Evolutionary conservation across 2,113 vertebrate genomes (phyloP).

Genomic region (Pimephales promelas): DNA sequence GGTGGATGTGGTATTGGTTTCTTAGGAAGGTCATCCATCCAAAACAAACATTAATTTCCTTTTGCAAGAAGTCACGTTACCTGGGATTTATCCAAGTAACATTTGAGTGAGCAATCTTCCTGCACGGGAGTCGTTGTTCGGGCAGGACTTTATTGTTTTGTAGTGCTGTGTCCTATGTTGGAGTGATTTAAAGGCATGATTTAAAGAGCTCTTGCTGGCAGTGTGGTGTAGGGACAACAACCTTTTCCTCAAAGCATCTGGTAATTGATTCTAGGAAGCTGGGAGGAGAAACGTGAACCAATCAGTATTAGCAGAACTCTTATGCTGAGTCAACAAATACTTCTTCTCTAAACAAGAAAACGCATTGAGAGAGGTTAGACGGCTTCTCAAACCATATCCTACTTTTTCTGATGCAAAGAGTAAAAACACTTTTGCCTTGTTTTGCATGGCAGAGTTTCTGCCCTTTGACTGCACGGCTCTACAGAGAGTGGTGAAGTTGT

Average conservation of each 20-base stretch:
- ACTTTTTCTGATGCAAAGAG: neutral
- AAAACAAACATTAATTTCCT: constrained; percentile 40
- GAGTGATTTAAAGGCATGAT: constrained; percentile 22
- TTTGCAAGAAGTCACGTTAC: constrained; percentile 16
- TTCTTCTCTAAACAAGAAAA: constrained; percentile 4
- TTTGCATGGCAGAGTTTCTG: neutral
- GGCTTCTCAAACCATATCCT: neutral
- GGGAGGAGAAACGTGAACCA: neutral
- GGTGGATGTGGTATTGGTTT: constrained; percentile 30
- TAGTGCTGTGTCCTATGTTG: neutral
- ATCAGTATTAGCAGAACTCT: constrained; percentile 2
- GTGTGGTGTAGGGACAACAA: neutral
- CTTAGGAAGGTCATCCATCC: constrained; percentile 17
- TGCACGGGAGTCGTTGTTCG: neutral
- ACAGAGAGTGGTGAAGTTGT: constrained; percentile 12
- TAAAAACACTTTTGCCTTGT: neutral
- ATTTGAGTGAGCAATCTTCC: constrained; percentile 13
- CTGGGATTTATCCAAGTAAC: constrained; percentile 1
- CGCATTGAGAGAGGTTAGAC: neutral
- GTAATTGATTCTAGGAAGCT: constrained; percentile 33
- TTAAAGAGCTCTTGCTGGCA: constrained; percentile 22
- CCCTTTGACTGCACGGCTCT: neutral
- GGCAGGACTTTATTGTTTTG: constrained; percentile 11
- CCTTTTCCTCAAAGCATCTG: constrained; percentile 15
- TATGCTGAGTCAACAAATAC: constrained; percentile 12